Percentiles rank a stretch among this genome's conserved stretches.
These are phyloP conservation scores for Misgurnus anguillicaudatus DNA, from an alignment of 2,113 vertebrate genomes.

Conservation along the genomic window DNA sequence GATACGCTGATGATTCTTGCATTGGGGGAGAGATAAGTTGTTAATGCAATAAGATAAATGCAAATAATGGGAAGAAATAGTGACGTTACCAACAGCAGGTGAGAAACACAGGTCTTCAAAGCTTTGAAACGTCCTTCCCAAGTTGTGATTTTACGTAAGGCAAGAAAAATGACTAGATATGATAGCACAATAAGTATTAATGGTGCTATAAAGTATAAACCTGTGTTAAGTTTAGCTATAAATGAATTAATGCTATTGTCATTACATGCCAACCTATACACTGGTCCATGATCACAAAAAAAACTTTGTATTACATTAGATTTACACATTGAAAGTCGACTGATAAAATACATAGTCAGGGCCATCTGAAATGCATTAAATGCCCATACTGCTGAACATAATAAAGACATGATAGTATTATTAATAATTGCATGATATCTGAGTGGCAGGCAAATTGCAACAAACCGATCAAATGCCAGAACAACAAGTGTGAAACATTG, in stretches of 20 bases:
- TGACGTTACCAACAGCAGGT: conserved; percentile 46
- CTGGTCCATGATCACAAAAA: conserved; percentile 58
- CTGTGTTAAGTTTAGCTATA: conserved; percentile 20
- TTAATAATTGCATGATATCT: conserved; percentile 57
- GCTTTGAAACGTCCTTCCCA: conserved; percentile 48
- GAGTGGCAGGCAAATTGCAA: conserved; percentile 71
- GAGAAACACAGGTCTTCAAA: conserved; percentile 50
- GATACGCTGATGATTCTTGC: conserved; percentile 49
- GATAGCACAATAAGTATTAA: conserved; percentile 48
- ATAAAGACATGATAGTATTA: conserved; percentile 57
- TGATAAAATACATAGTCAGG: conserved; percentile 53
- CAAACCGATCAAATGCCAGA: conserved; percentile 69
- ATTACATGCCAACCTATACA: conserved; percentile 56
- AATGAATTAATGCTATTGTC: conserved; percentile 37
- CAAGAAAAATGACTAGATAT: conserved; percentile 38
- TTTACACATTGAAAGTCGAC: conserved; percentile 63
- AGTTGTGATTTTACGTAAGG: conserved; percentile 51
- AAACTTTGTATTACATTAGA: conserved; percentile 49
- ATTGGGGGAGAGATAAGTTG: conserved; percentile 30
- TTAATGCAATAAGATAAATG: conserved; percentile 12
- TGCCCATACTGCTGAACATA: conserved; percentile 59
- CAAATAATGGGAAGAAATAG: conserved; percentile 43
- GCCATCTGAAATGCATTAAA: conserved; percentile 36
- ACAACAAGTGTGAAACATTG: conserved; percentile 62
- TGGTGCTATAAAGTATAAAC: conserved; percentile 42